Conservation (phyloP, 2,113 vertebrate genomes). For the Pygoscelis antarcticus region DNA sequence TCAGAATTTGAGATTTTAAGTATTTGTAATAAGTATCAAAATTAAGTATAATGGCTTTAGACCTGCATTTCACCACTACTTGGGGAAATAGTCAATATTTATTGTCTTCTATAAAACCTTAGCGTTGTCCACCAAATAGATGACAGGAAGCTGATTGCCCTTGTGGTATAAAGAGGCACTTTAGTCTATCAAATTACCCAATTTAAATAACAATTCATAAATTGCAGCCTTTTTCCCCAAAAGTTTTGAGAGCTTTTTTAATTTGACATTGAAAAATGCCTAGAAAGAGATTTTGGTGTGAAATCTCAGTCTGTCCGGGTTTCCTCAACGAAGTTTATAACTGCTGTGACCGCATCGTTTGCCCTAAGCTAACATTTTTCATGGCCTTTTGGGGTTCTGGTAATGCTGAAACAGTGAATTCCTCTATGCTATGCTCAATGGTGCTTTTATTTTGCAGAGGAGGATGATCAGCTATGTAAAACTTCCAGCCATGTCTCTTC, state of each 20-base stretch:
- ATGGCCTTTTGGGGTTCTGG: neutral
- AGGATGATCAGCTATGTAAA: neutral
- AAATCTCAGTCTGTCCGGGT: neutral
- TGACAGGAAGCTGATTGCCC: neutral
- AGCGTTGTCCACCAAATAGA: neutral
- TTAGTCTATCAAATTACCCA: neutral
- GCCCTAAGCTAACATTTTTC: neutral
- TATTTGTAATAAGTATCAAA: neutral
- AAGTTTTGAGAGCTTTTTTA: neutral
- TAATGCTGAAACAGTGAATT: neutral
- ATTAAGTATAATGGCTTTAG: neutral
- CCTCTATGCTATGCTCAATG: accelerated
- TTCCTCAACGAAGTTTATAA: neutral
- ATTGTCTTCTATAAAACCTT: neutral
- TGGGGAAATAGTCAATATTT: neutral
- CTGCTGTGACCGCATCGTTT: neutral
- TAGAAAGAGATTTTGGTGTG: neutral
- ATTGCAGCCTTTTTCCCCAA: neutral
- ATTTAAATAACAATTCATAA: neutral
- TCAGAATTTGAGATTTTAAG: neutral
- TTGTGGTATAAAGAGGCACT: neutral
- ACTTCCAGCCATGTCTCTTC: neutral
- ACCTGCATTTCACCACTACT: neutral
- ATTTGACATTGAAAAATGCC: neutral
- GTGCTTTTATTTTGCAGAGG: neutral